Evolutionary conservation across 2,888 invertebrate genomes (phyloP), one percentile per base, ranked within the genome.

Genomic region (Agonopterix heracliana): DNA sequence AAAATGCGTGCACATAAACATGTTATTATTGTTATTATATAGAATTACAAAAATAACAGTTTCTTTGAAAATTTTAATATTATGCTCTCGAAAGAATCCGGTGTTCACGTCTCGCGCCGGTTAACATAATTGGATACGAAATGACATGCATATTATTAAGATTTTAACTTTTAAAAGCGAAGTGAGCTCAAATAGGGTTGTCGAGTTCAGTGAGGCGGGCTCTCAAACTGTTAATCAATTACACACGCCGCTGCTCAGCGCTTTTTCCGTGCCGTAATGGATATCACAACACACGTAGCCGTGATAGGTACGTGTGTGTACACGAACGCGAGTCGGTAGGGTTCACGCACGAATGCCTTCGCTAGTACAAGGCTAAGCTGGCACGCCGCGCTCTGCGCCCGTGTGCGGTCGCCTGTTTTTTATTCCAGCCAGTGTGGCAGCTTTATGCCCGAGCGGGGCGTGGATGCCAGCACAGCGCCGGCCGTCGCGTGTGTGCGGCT

Each of bases 181-280:
- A 54, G 64, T 63, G 70, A 65, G 67, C 69, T 69, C 76, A 66
- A n/a, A 9, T n/a, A n/a, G 38, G 38, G 38, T 38, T 38, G 38
- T 9, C 38, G 38, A 2, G 41, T 12, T 12, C 12, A 12, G 9
- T 41, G 41, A 38, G 38, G 38, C 38, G n/a, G 74, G 71, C 71
- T 78, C 75, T 79, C 76, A 72, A 80, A 81, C 81, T 78, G 78
- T 75, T 81, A 81, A 85, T 86, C 82, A 85, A 87, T 87, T 86
- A 87, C 77, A 78, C 81, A 80, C 77, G 64, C 78, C 71, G 80
- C 70, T 78, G 82, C 75, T 61, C 71, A 71, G 72, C 77, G 71
- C 78, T 81, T 82, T 74, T 84, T 82, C 78, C 79, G 69, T 66
- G 65, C 65, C 73, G 86, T 86, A 85, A 86, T 87, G 81, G 80